These are phyloP conservation scores for Helarctos malayanus DNA, from an alignment of 2,797 vertebrate species.

Conservation along the genomic window DNA sequence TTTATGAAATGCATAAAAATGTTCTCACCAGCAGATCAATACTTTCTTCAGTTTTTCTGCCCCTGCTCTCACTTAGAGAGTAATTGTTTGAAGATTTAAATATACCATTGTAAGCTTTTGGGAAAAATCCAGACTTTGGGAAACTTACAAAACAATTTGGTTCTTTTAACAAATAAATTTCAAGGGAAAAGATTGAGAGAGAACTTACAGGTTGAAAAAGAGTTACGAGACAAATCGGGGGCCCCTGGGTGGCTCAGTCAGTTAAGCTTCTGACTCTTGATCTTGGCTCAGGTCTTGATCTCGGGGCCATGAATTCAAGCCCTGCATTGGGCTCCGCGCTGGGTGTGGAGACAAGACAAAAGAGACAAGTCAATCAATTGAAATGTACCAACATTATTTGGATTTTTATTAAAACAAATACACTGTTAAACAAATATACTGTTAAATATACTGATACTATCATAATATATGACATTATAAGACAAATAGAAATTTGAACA, in stretches of 20 bases:
- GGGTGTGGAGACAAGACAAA: neutral
- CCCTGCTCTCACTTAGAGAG: neutral
- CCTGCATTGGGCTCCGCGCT: neutral
- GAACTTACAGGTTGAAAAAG: slow-evolving; percentile 36
- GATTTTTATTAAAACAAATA: slow-evolving; percentile 22
- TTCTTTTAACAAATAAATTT: slow-evolving; percentile 32
- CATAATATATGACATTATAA: neutral
- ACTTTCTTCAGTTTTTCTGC: neutral
- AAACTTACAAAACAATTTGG: neutral
- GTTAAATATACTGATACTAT: neutral
- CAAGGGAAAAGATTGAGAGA: neutral
- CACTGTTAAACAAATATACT: neutral
- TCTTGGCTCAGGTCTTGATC: neutral
- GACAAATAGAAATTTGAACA: slow-evolving; percentile 42
- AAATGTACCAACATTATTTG: slow-evolving; percentile 3
- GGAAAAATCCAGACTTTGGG: slow-evolving; percentile 26
- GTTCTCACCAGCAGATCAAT: neutral
- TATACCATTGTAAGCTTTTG: neutral
- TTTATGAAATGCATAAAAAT: slow-evolving; percentile 14
- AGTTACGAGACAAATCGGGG: neutral
- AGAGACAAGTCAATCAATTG: neutral
- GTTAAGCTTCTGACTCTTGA: neutral
- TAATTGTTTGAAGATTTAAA: neutral
- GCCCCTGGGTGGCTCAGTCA: neutral
- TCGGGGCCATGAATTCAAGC: neutral